Percentiles rank a stretch among this genome's conserved stretches.
Conservation (phyloP, 2,888 invertebrate species). For the Syrphus vitripennis region DNA sequence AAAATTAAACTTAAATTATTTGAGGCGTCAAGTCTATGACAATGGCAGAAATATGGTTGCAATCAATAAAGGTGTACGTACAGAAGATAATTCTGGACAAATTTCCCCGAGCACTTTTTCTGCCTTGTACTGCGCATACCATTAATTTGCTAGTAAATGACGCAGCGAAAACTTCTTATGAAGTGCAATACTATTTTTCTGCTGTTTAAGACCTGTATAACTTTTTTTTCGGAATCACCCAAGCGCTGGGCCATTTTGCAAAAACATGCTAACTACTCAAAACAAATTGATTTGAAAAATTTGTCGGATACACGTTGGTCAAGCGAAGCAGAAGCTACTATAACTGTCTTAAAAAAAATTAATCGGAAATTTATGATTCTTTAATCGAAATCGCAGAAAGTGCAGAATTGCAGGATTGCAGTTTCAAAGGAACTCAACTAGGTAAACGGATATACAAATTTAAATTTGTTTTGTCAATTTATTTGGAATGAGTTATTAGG, state of each 20-base stretch:
- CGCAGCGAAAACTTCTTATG: too few species aligned
- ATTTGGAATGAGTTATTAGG: too few species aligned
- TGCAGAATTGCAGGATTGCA: too few species aligned
- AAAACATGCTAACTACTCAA: not conserved
- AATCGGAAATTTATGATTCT: not conserved
- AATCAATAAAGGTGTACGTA: not conserved
- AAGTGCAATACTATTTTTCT: not conserved
- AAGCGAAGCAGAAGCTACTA: not conserved
- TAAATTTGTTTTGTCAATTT: too few species aligned
- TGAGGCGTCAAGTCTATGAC: not conserved
- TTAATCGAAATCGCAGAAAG: not conserved
- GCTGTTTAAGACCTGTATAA: not conserved
- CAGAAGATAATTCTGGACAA: not conserved
- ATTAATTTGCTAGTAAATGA: not conserved
- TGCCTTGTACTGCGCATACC: not conserved
- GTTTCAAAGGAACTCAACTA: too few species aligned
- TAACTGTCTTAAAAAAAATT: not conserved
- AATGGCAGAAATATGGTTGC: not conserved
- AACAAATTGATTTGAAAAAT: not conserved
- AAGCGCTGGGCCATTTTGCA: not conserved
- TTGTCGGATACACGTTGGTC: not conserved
- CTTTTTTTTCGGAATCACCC: not conserved
- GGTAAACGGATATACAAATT: too few species aligned
- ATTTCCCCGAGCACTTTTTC: not conserved
- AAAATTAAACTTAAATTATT: too few species aligned